Base-by-base conservation (phyloP, 2,113 vertebrate genomes). In the Thalassarche chlororhynchos region DNA sequence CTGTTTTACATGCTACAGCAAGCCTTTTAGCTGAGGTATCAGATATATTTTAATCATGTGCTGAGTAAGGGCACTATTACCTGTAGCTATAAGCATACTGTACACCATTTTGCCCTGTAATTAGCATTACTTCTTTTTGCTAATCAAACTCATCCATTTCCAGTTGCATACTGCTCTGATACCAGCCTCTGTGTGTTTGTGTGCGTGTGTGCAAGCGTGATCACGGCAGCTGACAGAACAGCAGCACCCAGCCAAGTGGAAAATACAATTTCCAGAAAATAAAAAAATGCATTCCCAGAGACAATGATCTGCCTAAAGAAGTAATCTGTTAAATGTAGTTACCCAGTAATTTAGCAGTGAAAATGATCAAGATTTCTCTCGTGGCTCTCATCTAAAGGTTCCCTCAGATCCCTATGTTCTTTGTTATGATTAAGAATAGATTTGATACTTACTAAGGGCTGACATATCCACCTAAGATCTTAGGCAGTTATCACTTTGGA, bases 241-340 rank as follows among this genome's bases (percentile, higher is more conserved):
- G 62, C 68, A 90, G 75, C 54, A 80, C n/a, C 49, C 85, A 80
- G 51, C 68, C 90, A 86, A 90, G 75, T 23, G 64, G 82, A 93
- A 95, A 96, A 92, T 4, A 70, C 46, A 55, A 74, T 83, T 88
- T 92, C 66, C 71, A 80, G 51, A 51, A 93, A 46, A 84, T 29
- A 92, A 93, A 93, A 93, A 51, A 25, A 81, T 38, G 29, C 71
- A 49, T 70, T 96, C 23, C 49, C 71, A 81, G 79, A 92, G 72
- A 94, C 70, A 86, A 74, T 28, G 86, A 84, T 90, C 85, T 97
- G 85, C 51, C 75, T 86, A 77, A 87, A 80, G 69, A 95, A 89
- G n/a, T 70, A 46, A 88, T 88, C 58, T 84, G 62, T 66, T 93
- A 92, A 92, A 90, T 55, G 32, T 54, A 80, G 71, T 85, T 66